These are phyloP conservation scores for Standfussiana lucernea DNA, from an alignment of 2,888 invertebrate genomes.

Conservation along the genomic window DNA sequence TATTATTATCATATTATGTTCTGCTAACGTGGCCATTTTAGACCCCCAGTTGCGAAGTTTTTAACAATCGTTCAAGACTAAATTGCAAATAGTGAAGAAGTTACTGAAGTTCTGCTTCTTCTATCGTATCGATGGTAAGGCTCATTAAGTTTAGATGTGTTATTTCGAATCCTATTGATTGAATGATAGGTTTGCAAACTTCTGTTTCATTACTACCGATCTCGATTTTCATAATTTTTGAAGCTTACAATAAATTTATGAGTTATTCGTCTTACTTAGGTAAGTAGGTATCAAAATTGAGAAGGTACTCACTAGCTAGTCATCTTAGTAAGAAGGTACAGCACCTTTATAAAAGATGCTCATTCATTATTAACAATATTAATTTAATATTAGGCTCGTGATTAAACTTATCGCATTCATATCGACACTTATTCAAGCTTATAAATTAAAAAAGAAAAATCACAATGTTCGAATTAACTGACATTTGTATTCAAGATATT, in stretches of 20 bases:
- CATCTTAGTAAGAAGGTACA: not conserved
- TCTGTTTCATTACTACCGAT: too few species aligned
- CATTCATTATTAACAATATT: not conserved
- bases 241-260: not conserved
- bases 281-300: not conserved
- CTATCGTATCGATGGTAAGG: not conserved
- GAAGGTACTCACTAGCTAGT: not conserved
- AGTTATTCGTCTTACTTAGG: not conserved
- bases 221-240: not conserved
- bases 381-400: conserved; percentile 16
- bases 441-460: conserved; percentile 22
- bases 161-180: not conserved
- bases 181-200: not conserved
- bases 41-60: not conserved
- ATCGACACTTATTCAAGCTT: not conserved
- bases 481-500: conserved; percentile 43
- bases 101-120: not conserved
- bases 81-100: not conserved
- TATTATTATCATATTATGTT: too few species aligned
- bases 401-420: not conserved
- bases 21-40: too few species aligned
- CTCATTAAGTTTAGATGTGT: not conserved
- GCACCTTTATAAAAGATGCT: not conserved
- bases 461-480: conserved; percentile 8
- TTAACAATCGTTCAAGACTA: not conserved